Percentiles rank a stretch among this genome's conserved stretches.
Conservation (phyloP, 1,140 invertebrate species). For the Brachionus koreanus region DNA sequence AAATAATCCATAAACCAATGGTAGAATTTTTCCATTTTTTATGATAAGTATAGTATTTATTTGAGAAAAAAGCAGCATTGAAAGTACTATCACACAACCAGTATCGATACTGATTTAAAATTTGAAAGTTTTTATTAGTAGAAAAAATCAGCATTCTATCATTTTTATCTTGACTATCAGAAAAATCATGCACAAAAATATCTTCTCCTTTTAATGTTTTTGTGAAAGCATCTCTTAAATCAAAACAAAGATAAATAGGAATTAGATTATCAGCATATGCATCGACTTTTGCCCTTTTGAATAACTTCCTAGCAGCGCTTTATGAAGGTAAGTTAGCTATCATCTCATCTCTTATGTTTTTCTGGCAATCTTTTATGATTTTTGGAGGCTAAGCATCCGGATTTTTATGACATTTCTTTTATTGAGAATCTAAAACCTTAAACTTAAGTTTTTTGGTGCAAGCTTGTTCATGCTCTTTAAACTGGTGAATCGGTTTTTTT, state of each 20-base stretch:
- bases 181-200: background rate
- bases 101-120: background rate
- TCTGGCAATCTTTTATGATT: background rate
- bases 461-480: no score
- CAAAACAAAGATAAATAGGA: background rate
- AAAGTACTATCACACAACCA: conserved; percentile 10
- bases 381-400: background rate
- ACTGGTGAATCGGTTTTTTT: no score
- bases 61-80: background rate
- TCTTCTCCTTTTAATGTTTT: background rate
- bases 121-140: background rate
- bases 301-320: background rate
- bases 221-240: background rate
- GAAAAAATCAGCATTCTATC: background rate
- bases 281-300: background rate
- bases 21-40: background rate
- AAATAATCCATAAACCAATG: background rate
- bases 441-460: no score
- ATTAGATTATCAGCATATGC: background rate
- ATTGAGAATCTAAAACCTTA: no score
- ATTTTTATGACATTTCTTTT: no score
- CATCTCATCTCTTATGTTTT: background rate
- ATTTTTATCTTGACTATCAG: background rate
- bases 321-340: background rate
- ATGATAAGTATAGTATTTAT: background rate